Evolutionary conservation across 2,113 vertebrate species (phyloP).

Genomic region (Apteryx mantelli): DNA sequence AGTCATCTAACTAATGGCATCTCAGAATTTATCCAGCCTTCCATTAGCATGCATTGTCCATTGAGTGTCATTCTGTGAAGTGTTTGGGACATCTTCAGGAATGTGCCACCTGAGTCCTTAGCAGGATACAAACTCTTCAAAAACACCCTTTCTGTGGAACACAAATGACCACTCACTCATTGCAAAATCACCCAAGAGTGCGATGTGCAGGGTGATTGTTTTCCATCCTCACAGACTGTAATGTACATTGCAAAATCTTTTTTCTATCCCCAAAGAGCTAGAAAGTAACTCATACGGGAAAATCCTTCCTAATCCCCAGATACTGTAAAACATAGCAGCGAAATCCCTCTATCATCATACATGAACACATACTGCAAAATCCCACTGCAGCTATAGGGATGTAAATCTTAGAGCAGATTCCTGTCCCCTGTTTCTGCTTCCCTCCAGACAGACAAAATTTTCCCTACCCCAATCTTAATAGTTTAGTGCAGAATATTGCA

Average conservation of each 20-base stretch:
- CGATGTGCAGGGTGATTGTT: background rate
- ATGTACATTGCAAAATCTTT: background rate
- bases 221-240: background rate
- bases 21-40: conserved; percentile 15
- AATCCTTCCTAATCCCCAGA: background rate
- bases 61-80: background rate
- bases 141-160: background rate
- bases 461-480: background rate
- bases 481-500: background rate
- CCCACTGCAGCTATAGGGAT: background rate
- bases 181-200: background rate
- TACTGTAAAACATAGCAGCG: background rate
- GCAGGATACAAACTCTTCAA: background rate
- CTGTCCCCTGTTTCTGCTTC: background rate
- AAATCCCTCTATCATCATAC: background rate
- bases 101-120: conserved; percentile 5
- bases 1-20: background rate
- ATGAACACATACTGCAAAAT: background rate
- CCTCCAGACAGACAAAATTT: background rate
- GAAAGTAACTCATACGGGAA: background rate
- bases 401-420: background rate
- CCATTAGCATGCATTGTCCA: background rate
- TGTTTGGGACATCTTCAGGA: background rate
- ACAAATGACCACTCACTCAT: background rate
- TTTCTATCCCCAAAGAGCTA: background rate